Conservation (phyloP, 2,113 vertebrate genomes). For the Ptyas mucosa region DNA sequence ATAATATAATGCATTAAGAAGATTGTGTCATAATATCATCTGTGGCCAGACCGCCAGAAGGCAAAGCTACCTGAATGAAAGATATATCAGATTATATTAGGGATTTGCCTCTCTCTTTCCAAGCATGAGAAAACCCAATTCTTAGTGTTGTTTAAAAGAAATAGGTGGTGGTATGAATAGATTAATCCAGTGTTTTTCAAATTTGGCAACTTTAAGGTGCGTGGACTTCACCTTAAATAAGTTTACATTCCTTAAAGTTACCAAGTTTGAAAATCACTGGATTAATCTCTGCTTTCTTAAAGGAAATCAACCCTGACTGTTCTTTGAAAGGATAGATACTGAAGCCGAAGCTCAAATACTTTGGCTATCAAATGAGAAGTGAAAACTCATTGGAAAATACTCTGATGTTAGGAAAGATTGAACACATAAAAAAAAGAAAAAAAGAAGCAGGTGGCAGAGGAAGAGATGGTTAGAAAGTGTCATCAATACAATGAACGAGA, state of each 20-base stretch:
- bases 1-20: conserved; percentile 7
- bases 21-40: conserved; percentile 32
- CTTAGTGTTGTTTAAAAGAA: not conserved
- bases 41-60: not conserved
- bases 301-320: not conserved
- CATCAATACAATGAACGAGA: not conserved
- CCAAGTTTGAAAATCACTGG: not conserved
- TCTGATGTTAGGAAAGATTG: not conserved
- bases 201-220: not conserved
- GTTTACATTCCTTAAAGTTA: not conserved
- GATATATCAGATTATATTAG: not conserved
- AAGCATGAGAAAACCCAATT: not conserved
- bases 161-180: not conserved
- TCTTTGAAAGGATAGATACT: not conserved
- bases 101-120: not conserved
- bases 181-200: not conserved
- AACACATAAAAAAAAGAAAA: not conserved
- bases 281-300: not conserved
- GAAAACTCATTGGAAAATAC: not conserved
- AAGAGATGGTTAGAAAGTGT: not conserved
- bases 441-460: not conserved
- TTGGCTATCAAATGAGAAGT: not conserved
- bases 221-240: not conserved
- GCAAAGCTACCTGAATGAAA: not conserved
- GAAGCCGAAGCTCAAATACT: not conserved